A percentile compares a stretch with the other conserved stretches of the same genome.
Conservation (phyloP, 2,113 vertebrate genomes). For the Neotragus moschatus region DNA sequence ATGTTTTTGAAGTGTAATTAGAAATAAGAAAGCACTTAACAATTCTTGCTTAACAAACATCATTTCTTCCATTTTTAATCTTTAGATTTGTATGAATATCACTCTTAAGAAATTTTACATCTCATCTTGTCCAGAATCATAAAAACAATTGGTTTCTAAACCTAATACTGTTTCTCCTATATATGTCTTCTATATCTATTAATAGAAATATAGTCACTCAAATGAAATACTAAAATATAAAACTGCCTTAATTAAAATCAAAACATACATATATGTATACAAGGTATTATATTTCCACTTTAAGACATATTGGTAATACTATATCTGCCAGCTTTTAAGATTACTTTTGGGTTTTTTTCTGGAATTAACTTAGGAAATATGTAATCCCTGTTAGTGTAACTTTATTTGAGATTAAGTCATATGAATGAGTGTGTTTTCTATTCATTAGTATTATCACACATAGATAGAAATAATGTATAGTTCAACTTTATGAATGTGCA, state of each 20-base stretch:
- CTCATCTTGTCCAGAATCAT: neutral
- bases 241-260: neutral
- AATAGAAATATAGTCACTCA: neutral
- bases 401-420: neutral
- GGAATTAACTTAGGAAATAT: slow-evolving; percentile 11
- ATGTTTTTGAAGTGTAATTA: neutral
- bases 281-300: neutral
- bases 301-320: neutral
- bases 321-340: neutral
- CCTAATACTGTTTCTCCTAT: neutral
- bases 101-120: neutral
- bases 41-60: neutral
- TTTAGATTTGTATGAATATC: neutral
- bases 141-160: neutral
- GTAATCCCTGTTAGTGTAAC: neutral
- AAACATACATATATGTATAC: neutral
- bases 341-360: neutral
- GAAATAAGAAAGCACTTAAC: neutral
- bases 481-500: neutral
- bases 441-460: neutral
- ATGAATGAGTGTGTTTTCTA: neutral
- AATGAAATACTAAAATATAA: slow-evolving; percentile 18
- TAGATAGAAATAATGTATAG: neutral
- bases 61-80: neutral
- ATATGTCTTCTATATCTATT: neutral